Conservation (phyloP, 2,113 vertebrate species). For the Ciconia maguari region DNA sequence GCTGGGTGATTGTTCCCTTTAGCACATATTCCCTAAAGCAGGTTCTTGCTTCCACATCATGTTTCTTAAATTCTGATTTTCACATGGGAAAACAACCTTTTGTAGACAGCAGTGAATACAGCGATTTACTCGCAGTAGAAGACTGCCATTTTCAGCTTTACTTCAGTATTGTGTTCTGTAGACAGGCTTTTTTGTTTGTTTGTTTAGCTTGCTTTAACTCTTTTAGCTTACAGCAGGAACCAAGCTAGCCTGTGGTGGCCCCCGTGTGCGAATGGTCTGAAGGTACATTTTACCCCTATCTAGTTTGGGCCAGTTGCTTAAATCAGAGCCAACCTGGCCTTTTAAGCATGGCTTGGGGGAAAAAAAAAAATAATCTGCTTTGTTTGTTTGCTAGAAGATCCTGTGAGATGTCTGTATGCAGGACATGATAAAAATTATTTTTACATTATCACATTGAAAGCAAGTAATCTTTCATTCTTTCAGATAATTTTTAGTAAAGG, state of each 20-base stretch:
- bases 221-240: background rate
- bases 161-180: background rate
- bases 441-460: background rate
- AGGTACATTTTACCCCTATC: background rate
- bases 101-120: background rate
- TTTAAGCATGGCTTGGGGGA: background rate
- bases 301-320: background rate
- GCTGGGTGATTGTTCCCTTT: background rate
- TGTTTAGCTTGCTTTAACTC: background rate
- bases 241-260: background rate
- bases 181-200: background rate
- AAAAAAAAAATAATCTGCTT: background rate
- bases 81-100: background rate
- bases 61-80: conserved; percentile 27
- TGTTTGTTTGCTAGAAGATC: background rate
- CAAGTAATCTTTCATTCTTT: conserved; percentile 34
- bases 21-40: conserved; percentile 35
- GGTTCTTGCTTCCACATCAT: conserved; percentile 23
- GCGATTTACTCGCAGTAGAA: background rate
- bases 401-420: background rate
- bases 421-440: background rate
- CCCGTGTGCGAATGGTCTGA: background rate
- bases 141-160: background rate
- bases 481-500: conserved; percentile 85
- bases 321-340: background rate